Evolutionary conservation across 2,797 vertebrate species (phyloP).

Genomic region (Chelidonichthys spinosus): DNA sequence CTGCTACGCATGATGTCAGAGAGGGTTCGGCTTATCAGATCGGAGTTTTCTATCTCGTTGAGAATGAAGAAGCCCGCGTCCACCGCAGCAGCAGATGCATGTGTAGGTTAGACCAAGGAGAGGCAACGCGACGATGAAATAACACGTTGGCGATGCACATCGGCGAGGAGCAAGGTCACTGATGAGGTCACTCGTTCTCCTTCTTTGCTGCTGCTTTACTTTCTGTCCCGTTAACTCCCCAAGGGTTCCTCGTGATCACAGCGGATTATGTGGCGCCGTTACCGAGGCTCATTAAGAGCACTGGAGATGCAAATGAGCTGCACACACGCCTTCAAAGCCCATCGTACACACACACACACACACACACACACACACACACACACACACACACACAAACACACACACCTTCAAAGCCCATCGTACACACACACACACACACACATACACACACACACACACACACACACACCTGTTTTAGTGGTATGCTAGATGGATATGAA

Average conservation of each 20-base stretch:
- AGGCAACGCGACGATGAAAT: too few species aligned
- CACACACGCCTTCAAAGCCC: slow-evolving; percentile 12
- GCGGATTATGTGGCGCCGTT: slow-evolving; percentile 10
- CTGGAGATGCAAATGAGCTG: slow-evolving; percentile 32
- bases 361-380: background rate
- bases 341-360: too few species aligned
- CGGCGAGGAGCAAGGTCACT: background rate
- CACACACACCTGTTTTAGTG: background rate
- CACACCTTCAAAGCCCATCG: slow-evolving; percentile 22
- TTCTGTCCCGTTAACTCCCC: slow-evolving; percentile 9
- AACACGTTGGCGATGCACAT: too few species aligned
- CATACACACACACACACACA: background rate
- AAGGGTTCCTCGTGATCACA: background rate
- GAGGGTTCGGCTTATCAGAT: too few species aligned
- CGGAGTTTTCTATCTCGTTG: too few species aligned
- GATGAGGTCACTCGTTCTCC: background rate
- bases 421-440: too few species aligned
- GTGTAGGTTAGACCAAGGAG: too few species aligned
- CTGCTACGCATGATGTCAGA: too few species aligned
- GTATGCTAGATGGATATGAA: slow-evolving; percentile 12
- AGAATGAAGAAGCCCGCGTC: too few species aligned
- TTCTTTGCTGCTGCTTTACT: too few species aligned
- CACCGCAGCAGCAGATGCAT: too few species aligned
- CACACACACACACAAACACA: background rate
- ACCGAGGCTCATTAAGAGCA: slow-evolving; percentile 31